Conservation (phyloP, 2,797 vertebrate genomes). For the Gallinago solitaria region DNA sequence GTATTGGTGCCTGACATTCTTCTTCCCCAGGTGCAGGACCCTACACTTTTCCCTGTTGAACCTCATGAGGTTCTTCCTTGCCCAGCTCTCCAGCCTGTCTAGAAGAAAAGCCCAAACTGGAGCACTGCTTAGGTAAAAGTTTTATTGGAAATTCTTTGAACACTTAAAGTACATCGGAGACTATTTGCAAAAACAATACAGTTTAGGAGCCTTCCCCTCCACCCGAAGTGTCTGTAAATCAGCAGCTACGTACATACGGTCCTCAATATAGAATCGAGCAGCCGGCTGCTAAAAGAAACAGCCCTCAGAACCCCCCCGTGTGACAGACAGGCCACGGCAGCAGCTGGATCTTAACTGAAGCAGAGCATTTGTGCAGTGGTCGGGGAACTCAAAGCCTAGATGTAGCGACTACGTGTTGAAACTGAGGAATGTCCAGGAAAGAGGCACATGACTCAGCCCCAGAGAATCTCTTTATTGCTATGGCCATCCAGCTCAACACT, state of each 20-base stretch:
- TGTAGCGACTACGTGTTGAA: neutral
- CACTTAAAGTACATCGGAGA: slow-evolving; percentile 66
- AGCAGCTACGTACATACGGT: slow-evolving; percentile 38
- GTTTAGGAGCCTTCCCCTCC: slow-evolving; percentile 33
- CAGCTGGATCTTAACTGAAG: neutral
- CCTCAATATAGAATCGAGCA: neutral
- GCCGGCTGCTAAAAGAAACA: slow-evolving; percentile 30
- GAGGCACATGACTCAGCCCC: neutral
- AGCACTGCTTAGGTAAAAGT: slow-evolving; percentile 70
- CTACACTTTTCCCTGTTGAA: too few species aligned
- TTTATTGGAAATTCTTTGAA: slow-evolving; percentile 79
- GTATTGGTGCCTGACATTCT: too few species aligned
- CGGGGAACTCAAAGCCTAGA: neutral
- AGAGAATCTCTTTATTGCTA: slow-evolving; percentile 47
- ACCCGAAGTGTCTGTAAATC: slow-evolving; percentile 19
- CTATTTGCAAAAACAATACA: slow-evolving; percentile 61
- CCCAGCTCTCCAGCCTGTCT: too few species aligned
- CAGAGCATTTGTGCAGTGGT: neutral
- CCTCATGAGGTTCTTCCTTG: too few species aligned
- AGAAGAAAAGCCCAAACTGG: neutral
- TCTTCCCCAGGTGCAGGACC: too few species aligned
- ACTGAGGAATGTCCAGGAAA: slow-evolving; percentile 8
- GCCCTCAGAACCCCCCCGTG: neutral
- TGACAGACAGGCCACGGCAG: slow-evolving; percentile 30
- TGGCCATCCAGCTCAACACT: slow-evolving; percentile 35